Percentiles rank a stretch among this genome's conserved stretches.
Conservation (phyloP, 2,888 invertebrate species). For the Sarcophaga variegata region DNA sequence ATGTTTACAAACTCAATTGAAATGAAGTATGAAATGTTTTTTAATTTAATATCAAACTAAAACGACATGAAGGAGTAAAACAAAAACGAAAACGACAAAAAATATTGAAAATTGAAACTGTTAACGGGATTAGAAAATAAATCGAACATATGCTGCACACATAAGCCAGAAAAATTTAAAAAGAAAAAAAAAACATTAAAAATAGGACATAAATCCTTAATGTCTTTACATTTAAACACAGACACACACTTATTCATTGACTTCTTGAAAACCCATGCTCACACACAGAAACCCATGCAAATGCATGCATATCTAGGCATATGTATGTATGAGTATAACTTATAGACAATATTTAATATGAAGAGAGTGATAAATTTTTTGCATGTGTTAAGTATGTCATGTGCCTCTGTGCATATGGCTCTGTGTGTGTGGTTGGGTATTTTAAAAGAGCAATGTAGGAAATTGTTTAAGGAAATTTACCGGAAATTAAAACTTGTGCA, state of each 20-base stretch:
- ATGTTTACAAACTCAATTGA: slow-evolving; percentile 8
- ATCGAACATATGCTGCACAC: slow-evolving; percentile 62
- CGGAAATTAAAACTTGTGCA: slow-evolving; percentile 73
- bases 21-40: slow-evolving; percentile 62
- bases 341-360: not conserved
- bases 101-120: slow-evolving; percentile 1
- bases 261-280: not conserved
- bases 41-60: slow-evolving; percentile 51
- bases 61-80: not conserved
- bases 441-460: slow-evolving; percentile 66
- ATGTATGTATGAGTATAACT: not conserved
- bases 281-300: not conserved
- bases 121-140: slow-evolving; percentile 50
- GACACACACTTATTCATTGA: slow-evolving; percentile 20
- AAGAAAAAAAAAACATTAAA: slow-evolving; percentile 4
- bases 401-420: not conserved
- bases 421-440: not conserved
- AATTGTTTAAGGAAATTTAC: slow-evolving; percentile 74
- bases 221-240: slow-evolving; percentile 36
- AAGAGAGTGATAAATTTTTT: slow-evolving; percentile 52
- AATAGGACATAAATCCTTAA: slow-evolving; percentile 54
- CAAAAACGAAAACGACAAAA: slow-evolving; percentile 29
- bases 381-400: slow-evolving; percentile 23
- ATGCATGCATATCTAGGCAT: not conserved
- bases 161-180: not conserved